phyloP scores from a whole-genome alignment of 2,113 vertebrate species.

The Panthera tigris region DNA sequence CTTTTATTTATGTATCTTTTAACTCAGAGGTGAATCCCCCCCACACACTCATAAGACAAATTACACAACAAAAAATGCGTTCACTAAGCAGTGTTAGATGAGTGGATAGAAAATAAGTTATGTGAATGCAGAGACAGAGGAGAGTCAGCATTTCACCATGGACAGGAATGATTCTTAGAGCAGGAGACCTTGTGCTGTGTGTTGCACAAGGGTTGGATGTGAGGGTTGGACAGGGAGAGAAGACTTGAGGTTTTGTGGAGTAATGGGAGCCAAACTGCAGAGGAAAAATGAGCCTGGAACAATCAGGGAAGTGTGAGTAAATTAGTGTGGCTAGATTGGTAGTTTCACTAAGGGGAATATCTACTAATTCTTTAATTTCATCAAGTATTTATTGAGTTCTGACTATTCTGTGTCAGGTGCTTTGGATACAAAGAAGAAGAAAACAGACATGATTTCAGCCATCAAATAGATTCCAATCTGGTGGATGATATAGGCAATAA shows the following conservation, averaged over 20 bases:
- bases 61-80: not conserved
- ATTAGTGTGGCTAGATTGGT: not conserved
- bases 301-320: not conserved
- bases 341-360: not conserved
- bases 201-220: too few relatives aligned
- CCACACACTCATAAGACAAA: not conserved
- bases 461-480: not conserved
- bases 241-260: not conserved
- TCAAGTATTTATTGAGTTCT: not conserved
- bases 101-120: not conserved
- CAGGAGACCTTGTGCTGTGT: not conserved
- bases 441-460: not conserved
- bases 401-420: not conserved
- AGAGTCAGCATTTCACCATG: not conserved
- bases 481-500: not conserved
- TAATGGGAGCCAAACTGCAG: not conserved
- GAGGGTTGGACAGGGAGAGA: not conserved
- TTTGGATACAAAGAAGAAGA: not conserved
- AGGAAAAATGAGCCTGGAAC: not conserved
- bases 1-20: not conserved
- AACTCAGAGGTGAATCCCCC: not conserved
- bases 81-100: not conserved
- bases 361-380: constrained; percentile 6
- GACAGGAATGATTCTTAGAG: not conserved
- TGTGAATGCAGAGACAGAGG: not conserved